Evolutionary conservation across 92 coral and sea anemone species (phyloP).

Genomic region (Parazoanthus atlanticus): DNA sequence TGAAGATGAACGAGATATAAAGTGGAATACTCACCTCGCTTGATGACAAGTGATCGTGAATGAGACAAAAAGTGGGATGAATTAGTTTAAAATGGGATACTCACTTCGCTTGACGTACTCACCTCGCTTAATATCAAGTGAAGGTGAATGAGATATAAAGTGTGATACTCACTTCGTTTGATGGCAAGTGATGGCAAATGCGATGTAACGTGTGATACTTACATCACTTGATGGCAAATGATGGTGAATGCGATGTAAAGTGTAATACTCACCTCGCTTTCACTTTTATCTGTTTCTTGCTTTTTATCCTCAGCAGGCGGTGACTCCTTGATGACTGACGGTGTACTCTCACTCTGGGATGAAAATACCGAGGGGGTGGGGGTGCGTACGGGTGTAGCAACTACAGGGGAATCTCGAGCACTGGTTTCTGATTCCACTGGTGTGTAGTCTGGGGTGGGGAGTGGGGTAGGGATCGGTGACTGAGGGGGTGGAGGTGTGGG

Average conservation of each 20-base stretch:
- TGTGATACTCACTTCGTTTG: not conserved
- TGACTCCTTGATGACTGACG: constrained; percentile 34
- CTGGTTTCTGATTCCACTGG: constrained; percentile 88
- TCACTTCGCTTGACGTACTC: not conserved
- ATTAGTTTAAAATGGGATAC: too few relatives aligned
- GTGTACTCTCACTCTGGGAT: constrained; percentile 45
- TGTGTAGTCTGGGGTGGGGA: constrained; percentile 90
- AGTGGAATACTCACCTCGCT: too few relatives aligned
- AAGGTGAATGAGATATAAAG: too few relatives aligned
- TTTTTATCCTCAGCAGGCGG: constrained; percentile 25
- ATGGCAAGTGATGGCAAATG: not conserved
- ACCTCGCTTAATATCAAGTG: too few relatives aligned
- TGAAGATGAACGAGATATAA: too few relatives aligned
- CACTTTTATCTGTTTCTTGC: constrained; percentile 39
- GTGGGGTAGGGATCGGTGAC: constrained; percentile 78
- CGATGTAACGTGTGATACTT: too few relatives aligned
- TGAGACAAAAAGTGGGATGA: not conserved
- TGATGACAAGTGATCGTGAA: too few relatives aligned
- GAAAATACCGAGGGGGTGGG: constrained; percentile 71
- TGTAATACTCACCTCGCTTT: constrained; percentile 19
- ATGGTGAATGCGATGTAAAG: not conserved
- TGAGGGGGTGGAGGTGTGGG: constrained; percentile 58
- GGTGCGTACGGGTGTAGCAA: constrained; percentile 83
- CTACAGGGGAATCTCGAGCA: constrained; percentile 60
- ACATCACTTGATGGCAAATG: not conserved